Percentiles rank a stretch among this genome's conserved stretches.
Conservation (phyloP, 1,140 invertebrate species). For the Achroia grisella region DNA sequence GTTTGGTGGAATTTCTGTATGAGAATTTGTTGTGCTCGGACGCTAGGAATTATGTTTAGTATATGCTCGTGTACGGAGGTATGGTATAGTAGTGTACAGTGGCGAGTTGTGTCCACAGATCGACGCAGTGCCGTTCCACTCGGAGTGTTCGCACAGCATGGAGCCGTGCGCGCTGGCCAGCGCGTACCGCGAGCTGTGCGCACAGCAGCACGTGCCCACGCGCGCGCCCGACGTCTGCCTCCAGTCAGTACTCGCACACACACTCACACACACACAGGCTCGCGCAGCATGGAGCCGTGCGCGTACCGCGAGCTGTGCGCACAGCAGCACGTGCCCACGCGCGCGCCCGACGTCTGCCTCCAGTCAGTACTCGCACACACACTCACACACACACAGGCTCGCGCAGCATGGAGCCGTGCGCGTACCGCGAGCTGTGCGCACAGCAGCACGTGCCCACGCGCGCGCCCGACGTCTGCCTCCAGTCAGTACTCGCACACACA, state of each 20-base stretch:
- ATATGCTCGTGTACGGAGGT: no score
- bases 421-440: conserved; percentile 85
- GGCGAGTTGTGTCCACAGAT: conserved; percentile 48
- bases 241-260: conserved; percentile 73
- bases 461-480: conserved; percentile 85
- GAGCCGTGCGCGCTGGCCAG: conserved; percentile 84
- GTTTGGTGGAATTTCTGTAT: no score
- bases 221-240: conserved; percentile 86
- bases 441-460: conserved; percentile 82
- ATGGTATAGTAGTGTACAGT: no score
- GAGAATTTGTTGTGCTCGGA: no score
- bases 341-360: conserved; percentile 86
- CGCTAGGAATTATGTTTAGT: no score
- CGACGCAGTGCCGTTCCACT: conserved; percentile 76
- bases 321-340: conserved; percentile 81
- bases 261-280: no score
- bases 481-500: conserved; percentile 79
- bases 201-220: conserved; percentile 81
- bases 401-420: conserved; percentile 78
- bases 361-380: conserved; percentile 80
- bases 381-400: no score
- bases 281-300: conserved; percentile 78
- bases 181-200: conserved; percentile 86
- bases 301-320: conserved; percentile 86
- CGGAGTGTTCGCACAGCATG: conserved; percentile 76